These are phyloP conservation scores for Podargus strigoides DNA, from an alignment of 2,797 vertebrate species.

Conservation along the genomic window DNA sequence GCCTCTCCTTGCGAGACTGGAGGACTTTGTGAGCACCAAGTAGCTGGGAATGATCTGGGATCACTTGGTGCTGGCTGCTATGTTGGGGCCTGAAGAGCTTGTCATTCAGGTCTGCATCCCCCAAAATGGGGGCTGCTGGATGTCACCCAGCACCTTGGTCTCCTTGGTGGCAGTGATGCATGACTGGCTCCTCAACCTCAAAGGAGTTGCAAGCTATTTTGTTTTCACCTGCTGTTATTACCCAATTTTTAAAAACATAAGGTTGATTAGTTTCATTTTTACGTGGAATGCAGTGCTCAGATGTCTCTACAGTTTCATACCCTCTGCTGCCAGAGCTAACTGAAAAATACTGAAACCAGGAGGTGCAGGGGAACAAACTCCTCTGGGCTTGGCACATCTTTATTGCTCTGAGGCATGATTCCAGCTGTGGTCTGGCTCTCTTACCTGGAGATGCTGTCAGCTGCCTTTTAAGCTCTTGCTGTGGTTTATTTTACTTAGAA, in stretches of 20 bases:
- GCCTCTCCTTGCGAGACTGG: neutral
- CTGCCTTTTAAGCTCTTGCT: neutral
- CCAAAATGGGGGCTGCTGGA: neutral
- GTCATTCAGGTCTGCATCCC: neutral
- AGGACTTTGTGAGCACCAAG: neutral
- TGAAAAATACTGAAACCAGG: neutral
- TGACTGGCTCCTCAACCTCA: neutral
- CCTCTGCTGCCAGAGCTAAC: neutral
- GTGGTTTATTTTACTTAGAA: neutral
- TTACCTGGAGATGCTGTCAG: neutral
- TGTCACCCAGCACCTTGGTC: neutral
- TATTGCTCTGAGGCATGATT: neutral
- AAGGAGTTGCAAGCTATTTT: neutral
- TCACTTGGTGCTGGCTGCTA: neutral
- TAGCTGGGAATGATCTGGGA: neutral
- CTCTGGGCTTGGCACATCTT: neutral
- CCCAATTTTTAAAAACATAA: neutral
- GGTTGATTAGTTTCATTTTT: slow-evolving; percentile 38
- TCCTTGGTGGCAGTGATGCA: neutral
- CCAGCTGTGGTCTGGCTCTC: neutral
- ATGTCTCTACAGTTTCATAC: neutral
- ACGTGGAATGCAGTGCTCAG: neutral
- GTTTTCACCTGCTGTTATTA: neutral
- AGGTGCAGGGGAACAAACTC: neutral
- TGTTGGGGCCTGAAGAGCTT: neutral